phyloP scores from a whole-genome alignment of 2,113 vertebrate species.

The Rhipidura dahli region DNA sequence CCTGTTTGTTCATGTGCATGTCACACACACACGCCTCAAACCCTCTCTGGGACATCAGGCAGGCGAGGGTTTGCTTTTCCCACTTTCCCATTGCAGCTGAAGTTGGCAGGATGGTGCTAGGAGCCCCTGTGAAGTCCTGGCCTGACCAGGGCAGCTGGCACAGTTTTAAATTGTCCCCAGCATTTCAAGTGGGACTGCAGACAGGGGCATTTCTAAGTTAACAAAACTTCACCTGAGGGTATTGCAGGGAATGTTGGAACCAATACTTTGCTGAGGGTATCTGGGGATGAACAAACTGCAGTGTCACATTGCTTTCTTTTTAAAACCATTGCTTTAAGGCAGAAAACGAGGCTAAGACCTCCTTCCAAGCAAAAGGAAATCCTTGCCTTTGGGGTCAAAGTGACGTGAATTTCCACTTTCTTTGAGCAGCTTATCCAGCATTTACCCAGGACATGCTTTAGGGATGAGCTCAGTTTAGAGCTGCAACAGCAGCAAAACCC shows the following conservation, averaged over 20 bases:
- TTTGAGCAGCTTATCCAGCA: neutral
- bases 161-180: neutral
- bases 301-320: neutral
- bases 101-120: neutral
- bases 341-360: neutral
- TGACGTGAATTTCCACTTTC: accelerated
- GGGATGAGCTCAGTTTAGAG: neutral
- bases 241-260: neutral
- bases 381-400: neutral
- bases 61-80: neutral
- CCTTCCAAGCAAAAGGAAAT: neutral
- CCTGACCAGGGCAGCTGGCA: neutral
- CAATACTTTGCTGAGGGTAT: neutral
- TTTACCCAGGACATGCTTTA: neutral
- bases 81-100: neutral
- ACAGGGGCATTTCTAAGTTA: neutral
- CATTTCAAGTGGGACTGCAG: neutral
- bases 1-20: neutral
- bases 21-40: neutral
- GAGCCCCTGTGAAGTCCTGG: neutral
- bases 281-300: neutral
- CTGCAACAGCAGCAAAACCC: neutral
- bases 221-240: neutral
- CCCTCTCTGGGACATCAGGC: accelerated
- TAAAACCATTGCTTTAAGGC: neutral